Conservation (phyloP, 2,888 invertebrate genomes). For the Synergus umbraculus region DNA sequence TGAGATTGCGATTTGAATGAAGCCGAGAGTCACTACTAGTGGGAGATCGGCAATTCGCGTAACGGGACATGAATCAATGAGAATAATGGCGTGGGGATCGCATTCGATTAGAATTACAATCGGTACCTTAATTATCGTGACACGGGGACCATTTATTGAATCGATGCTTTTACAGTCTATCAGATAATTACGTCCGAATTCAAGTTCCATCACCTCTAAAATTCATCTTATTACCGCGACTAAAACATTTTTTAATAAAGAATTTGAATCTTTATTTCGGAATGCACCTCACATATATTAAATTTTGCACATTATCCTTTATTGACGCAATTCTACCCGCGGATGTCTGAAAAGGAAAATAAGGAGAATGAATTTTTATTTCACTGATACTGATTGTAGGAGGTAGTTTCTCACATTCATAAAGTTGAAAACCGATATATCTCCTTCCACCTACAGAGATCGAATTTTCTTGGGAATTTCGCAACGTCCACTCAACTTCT, state of each 20-base stretch:
- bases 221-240: not conserved
- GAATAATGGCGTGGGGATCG: conserved; percentile 36
- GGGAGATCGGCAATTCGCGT: conserved; percentile 24
- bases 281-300: not conserved
- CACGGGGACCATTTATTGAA: conserved; percentile 44
- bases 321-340: not conserved
- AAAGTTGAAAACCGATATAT: conserved; percentile 25
- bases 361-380: not conserved
- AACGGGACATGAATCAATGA: conserved; percentile 36
- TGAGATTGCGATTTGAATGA: conserved; percentile 40
- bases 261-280: too few species aligned
- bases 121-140: conserved; percentile 54
- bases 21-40: conserved; percentile 33
- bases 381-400: not conserved
- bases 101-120: conserved; percentile 56
- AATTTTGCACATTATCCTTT: not conserved
- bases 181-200: not conserved
- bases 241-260: not conserved
- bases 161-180: conserved; percentile 11
- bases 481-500: conserved; percentile 9
- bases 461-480: conserved; percentile 34
- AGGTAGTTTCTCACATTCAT: conserved; percentile 23
- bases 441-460: conserved; percentile 14
- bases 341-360: not conserved
- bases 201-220: not conserved